Percentiles rank a stretch among this genome's conserved stretches.
These are phyloP conservation scores for Arnoldichthys spilopterus DNA, from an alignment of 2,797 vertebrate genomes.

Conservation along the genomic window DNA sequence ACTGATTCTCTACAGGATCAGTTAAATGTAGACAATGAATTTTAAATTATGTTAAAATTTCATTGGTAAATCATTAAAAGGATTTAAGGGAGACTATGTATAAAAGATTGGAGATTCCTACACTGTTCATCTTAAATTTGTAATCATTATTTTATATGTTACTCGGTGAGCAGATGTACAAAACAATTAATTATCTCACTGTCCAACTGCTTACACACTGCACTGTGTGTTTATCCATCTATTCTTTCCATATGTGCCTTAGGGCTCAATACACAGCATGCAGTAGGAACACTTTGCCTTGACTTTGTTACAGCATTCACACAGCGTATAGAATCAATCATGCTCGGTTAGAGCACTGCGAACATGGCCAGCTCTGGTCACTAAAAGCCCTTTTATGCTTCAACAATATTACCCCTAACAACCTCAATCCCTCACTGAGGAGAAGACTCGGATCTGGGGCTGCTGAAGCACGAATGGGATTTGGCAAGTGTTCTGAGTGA, in stretches of 20 bases:
- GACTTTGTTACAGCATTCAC: constrained; percentile 23
- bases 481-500: constrained; percentile 34
- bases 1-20: neutral
- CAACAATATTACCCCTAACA: constrained; percentile 46
- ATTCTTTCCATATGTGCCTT: neutral
- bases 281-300: neutral
- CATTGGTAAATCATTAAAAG: no score
- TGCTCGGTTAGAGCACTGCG: constrained; percentile 4
- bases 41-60: no score
- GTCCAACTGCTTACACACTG: neutral
- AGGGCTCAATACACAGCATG: neutral
- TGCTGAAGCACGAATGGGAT: constrained; percentile 12
- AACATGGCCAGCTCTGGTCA: constrained; percentile 35
- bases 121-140: neutral
- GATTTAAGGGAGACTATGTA: neutral
- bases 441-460: constrained; percentile 26
- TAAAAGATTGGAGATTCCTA: neutral
- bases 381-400: constrained; percentile 57
- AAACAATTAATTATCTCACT: neutral
- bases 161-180: neutral
- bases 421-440: constrained; percentile 44
- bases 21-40: neutral
- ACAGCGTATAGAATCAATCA: constrained; percentile 39
- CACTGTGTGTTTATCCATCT: neutral
- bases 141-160: neutral